Percentiles rank a stretch among this genome's conserved stretches.
Conservation (phyloP, 1,140 invertebrate genomes). For the Plectrocnemia conspersa region DNA sequence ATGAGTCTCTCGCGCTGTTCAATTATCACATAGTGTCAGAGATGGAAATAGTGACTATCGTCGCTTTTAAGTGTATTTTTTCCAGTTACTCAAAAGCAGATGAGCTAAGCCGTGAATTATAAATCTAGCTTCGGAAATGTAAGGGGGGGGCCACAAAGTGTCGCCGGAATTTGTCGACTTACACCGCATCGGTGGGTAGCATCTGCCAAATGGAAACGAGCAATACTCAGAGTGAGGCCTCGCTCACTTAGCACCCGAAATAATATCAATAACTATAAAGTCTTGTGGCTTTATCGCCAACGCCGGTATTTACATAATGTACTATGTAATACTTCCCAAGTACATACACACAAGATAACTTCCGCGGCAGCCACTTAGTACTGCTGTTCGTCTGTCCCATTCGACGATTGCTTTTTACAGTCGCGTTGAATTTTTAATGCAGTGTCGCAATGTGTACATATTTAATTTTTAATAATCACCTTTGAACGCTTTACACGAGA, state of each 20-base stretch:
- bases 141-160: conserved; percentile 30
- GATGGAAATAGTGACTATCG: neutral
- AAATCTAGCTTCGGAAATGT: conserved; percentile 34
- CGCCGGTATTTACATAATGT: conserved; percentile 19
- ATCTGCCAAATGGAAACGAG: conserved; percentile 35
- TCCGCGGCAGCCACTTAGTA: neutral
- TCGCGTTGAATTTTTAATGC: neutral
- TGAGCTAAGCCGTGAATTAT: conserved; percentile 29
- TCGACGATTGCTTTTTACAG: neutral
- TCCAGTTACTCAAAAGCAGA: too few species aligned
- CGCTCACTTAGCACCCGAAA: conserved; percentile 28
- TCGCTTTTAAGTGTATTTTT: too few species aligned
- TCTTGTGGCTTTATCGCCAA: conserved; percentile 22
- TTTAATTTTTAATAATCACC: neutral
- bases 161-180: neutral
- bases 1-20: neutral
- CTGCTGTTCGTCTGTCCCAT: neutral
- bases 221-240: conserved; percentile 25
- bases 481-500: too few species aligned
- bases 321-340: neutral
- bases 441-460: neutral
- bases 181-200: conserved; percentile 14
- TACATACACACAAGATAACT: neutral
- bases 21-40: neutral
- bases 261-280: conserved; percentile 35